These are phyloP conservation scores for Noturus placidus DNA, from an alignment of 2,113 vertebrate species.

Conservation along the genomic window DNA sequence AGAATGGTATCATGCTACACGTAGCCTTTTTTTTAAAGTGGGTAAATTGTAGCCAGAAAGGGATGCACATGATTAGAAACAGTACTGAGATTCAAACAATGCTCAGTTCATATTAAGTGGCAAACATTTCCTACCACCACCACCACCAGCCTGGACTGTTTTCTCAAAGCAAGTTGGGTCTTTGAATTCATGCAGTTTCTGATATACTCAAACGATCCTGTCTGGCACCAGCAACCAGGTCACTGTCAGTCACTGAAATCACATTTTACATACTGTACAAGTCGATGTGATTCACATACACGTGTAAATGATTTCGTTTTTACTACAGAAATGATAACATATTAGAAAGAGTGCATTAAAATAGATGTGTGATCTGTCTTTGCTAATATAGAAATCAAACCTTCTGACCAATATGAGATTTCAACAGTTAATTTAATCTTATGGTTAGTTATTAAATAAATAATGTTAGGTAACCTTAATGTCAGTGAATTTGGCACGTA, in stretches of 20 bases:
- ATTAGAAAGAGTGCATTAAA: neutral
- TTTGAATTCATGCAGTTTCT: too few species aligned
- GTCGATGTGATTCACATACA: neutral
- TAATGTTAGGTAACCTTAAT: neutral
- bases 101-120: neutral
- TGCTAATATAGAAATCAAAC: neutral
- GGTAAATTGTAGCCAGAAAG: neutral
- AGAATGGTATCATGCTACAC: neutral
- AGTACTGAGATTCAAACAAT: neutral
- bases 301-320: too few species aligned
- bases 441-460: neutral
- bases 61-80: neutral
- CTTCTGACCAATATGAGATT: neutral
- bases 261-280: neutral
- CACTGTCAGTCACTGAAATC: neutral
- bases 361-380: neutral
- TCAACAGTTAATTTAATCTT: neutral
- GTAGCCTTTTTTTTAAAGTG: too few species aligned
- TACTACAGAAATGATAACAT: neutral
- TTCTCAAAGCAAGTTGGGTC: too few species aligned
- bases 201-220: too few species aligned
- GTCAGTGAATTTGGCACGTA: neutral
- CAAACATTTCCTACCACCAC: neutral
- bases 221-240: neutral
- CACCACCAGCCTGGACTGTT: too few species aligned